Conservation (phyloP, 2,888 invertebrate genomes). For the Torymus tubicola region DNA sequence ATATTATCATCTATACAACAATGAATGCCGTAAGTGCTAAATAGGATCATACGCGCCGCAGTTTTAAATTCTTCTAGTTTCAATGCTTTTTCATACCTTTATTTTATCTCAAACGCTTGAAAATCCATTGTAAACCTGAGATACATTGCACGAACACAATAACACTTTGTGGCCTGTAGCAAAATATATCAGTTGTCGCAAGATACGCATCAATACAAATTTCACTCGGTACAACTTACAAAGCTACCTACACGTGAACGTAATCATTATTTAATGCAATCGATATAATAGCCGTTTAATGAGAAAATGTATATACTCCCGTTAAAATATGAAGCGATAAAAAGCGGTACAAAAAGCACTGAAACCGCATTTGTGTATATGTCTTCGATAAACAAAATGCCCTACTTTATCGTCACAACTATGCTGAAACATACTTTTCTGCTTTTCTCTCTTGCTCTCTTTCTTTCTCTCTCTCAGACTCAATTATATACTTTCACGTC, state of each 20-base stretch:
- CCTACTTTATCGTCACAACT: slow-evolving; percentile 42
- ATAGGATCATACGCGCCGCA: slow-evolving; percentile 63
- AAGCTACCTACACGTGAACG: too few relatives aligned
- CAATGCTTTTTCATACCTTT: slow-evolving; percentile 37
- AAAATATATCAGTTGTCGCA: slow-evolving; percentile 41
- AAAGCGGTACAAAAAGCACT: slow-evolving; percentile 41
- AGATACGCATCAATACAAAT: neutral
- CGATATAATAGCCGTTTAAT: slow-evolving; percentile 24
- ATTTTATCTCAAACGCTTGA: neutral
- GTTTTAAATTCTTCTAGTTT: slow-evolving; percentile 34
- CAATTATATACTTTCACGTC: slow-evolving; percentile 40
- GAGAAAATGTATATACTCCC: neutral
- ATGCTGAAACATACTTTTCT: slow-evolving; percentile 20
- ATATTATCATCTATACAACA: slow-evolving; percentile 71
- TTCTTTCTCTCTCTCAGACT: slow-evolving; percentile 2
- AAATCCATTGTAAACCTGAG: neutral
- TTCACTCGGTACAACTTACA: neutral
- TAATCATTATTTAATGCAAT: slow-evolving; percentile 13
- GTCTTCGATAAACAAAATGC: slow-evolving; percentile 44
- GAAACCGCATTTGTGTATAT: slow-evolving; percentile 41
- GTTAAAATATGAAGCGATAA: neutral
- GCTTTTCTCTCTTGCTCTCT: neutral
- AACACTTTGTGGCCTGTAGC: slow-evolving; percentile 49
- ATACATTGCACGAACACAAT: slow-evolving; percentile 39
- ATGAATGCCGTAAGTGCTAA: slow-evolving; percentile 69